Evolutionary conservation across 2,113 vertebrate genomes (phyloP).

Genomic region (Sinocyclocheilus maitianheensis): DNA sequence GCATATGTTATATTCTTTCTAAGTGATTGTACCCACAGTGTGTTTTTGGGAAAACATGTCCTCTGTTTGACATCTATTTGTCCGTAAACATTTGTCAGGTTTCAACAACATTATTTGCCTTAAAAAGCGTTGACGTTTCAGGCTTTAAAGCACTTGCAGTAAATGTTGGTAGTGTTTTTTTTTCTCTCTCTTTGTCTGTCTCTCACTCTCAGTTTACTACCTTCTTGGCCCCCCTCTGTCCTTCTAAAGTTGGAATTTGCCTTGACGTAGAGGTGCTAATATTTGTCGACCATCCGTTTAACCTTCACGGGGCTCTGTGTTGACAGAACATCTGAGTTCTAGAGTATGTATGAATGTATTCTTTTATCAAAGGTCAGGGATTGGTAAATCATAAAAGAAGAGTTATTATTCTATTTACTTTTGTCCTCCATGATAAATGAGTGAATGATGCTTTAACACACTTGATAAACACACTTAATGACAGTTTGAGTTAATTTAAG

Average conservation of each 20-base stretch:
- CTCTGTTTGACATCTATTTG: background rate
- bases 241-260: slow-evolving; percentile 31
- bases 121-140: background rate
- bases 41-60: too few relatives aligned
- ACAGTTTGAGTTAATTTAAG: background rate
- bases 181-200: slow-evolving; percentile 25
- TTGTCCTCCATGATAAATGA: background rate
- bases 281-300: slow-evolving; percentile 30
- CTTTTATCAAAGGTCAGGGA: background rate
- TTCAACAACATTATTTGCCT: background rate
- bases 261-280: slow-evolving; percentile 33
- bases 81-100: background rate
- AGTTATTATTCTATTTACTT: background rate
- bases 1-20: background rate
- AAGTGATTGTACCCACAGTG: background rate
- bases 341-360: background rate
- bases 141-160: too few relatives aligned
- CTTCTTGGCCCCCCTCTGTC: slow-evolving; percentile 24
- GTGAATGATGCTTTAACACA: background rate
- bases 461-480: background rate
- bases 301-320: slow-evolving; percentile 5
- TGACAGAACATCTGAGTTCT: slow-evolving; percentile 11
- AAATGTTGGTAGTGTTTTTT: background rate
- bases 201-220: slow-evolving; percentile 35
- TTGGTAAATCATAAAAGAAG: background rate